Percentiles rank a stretch among this genome's conserved stretches.
Evolutionary conservation across 30 jellyfish, hydroid and myxozoan species (phyloP).

Genomic region (Turritopsis rubra): DNA sequence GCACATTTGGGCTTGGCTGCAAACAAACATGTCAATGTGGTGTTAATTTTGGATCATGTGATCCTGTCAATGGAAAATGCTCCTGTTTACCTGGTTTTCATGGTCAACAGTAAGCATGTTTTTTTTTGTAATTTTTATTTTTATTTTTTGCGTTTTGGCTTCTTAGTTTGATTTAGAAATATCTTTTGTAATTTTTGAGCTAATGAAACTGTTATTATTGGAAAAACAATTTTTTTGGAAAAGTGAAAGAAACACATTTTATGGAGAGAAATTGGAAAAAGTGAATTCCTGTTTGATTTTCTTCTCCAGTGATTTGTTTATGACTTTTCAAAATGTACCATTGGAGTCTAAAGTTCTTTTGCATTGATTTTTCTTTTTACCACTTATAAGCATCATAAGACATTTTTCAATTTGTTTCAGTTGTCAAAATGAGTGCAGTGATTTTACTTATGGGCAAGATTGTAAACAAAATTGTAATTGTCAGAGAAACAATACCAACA

Average conservation of each 20-base stretch:
- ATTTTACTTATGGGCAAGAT: conserved; percentile 19
- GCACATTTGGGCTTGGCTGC: conserved; percentile 56
- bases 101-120: conserved; percentile 37
- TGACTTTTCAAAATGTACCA: no score
- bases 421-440: neutral
- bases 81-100: conserved; percentile 54
- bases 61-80: conserved; percentile 61
- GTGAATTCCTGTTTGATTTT: no score
- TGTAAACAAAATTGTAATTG: conserved; percentile 24
- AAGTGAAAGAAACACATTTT: neutral
- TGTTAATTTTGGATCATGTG: conserved; percentile 33
- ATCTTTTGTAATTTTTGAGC: no score
- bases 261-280: neutral
- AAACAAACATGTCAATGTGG: conserved; percentile 36
- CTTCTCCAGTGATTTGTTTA: no score
- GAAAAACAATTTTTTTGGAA: neutral
- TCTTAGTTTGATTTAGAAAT: neutral
- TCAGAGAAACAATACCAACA: conserved; percentile 10
- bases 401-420: no score
- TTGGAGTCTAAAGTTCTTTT: neutral
- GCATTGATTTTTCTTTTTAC: no score
- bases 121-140: neutral
- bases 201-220: neutral
- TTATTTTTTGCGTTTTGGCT: neutral
- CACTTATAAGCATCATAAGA: no score